These are phyloP conservation scores for Aepyceros melampus DNA, from an alignment of 2,113 vertebrate species.

Conservation along the genomic window DNA sequence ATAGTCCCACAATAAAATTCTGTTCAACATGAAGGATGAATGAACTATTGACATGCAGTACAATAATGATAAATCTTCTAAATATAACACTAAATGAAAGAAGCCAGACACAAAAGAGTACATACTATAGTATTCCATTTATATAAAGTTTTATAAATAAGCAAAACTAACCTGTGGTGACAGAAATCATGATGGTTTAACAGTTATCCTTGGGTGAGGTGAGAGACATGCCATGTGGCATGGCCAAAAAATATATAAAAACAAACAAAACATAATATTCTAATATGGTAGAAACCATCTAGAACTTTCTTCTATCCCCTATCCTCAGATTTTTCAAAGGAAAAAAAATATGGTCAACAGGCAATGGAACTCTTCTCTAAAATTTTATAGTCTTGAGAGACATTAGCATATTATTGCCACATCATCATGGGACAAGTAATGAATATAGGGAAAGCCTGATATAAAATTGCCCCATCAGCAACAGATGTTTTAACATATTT, in stretches of 20 bases:
- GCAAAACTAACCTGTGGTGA: slow-evolving; percentile 11
- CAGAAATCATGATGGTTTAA: not conserved
- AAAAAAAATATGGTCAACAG: not conserved
- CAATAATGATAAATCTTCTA: not conserved
- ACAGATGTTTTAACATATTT: not conserved
- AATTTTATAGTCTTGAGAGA: not conserved
- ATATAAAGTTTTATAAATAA: not conserved
- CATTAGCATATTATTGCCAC: not conserved
- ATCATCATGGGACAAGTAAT: not conserved
- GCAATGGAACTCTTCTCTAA: not conserved
- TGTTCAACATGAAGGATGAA: not conserved
- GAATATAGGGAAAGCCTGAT: not conserved
- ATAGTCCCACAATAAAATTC: not conserved
- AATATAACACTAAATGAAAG: slow-evolving; percentile 6
- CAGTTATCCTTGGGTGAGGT: not conserved
- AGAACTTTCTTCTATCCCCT: not conserved
- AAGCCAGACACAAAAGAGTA: not conserved
- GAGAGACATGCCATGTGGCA: not conserved
- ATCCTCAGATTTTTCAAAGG: not conserved
- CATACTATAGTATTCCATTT: not conserved
- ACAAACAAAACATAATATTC: not conserved
- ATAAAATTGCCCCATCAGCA: not conserved
- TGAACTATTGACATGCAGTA: not conserved
- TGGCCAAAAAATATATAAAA: not conserved
- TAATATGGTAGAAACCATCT: not conserved